Evolutionary conservation across 2,888 invertebrate species (phyloP), one percentile per base, ranked within the genome.

Genomic region (Drosophila anceps): DNA sequence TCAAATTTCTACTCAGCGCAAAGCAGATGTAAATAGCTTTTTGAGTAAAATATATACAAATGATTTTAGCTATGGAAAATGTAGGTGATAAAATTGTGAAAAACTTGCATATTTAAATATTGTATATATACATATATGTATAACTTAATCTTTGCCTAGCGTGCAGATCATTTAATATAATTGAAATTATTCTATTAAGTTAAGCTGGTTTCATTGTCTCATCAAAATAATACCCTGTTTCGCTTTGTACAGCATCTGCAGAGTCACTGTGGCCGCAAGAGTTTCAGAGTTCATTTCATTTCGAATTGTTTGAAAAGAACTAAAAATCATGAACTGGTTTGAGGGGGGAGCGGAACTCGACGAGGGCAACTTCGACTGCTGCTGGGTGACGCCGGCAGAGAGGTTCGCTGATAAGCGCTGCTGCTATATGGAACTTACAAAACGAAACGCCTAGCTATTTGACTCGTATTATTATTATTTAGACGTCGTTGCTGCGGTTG

Each of bases 301-400:
- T 51, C 44, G 33, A 39, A 59, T 50, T 39, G 48, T 61, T 18
- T 27, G 27, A 29, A 66, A 76, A 67, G 64, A 73, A 58, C 75
- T 55, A 60, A 12, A n/a, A 31, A 18, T 48, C 69, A 48, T 59
- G 72, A 84, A 89, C 83, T 71, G 90, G 90, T 83, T 86, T 89
- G 62, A 24, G 24, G 24, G 2, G 27, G 58, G 63, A 67, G 31
- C 37, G 51, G 43, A 61, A 4, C 33, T 43, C 60, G 53, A 66
- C 58, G 62, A 80, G 63, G 50, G 72, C 62, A 76, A 76, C 53
- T 29, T 18, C 31, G 7, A 18, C 48, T 5, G 18, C 18, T 37
- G 15, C 53, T 50, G 63, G 39, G 43, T 64, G 33, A 61, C 43
- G 44, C 18, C 2, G 15, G 12, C 7, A 46, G 20, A 46, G 20